Evolutionary conservation across 2,888 invertebrate genomes (phyloP).

Genomic region (Drosophila fungiperda): DNA sequence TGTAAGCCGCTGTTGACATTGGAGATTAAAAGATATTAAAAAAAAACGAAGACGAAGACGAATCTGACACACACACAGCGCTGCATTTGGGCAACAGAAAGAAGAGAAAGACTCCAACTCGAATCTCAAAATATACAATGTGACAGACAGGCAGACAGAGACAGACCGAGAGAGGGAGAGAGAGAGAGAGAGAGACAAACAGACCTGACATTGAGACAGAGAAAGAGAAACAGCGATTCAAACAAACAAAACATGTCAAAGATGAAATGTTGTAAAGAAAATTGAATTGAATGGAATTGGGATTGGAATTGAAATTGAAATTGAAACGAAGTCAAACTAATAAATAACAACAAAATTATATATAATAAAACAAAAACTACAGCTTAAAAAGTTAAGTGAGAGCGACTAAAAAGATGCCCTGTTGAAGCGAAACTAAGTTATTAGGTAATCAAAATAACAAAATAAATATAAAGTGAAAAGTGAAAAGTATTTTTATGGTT

Average conservation of each 20-base stretch:
- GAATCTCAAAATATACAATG: constrained; percentile 52
- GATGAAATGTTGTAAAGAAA: constrained; percentile 79
- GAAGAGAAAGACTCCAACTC: constrained; percentile 38
- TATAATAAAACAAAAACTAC: constrained; percentile 30
- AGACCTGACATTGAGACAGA: constrained; percentile 13
- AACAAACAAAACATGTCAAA: constrained; percentile 75
- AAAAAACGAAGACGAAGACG: constrained; percentile 56
- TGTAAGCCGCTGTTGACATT: constrained; percentile 82
- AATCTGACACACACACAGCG: constrained; percentile 55
- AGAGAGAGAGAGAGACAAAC: constrained; percentile 47
- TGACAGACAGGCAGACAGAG: constrained; percentile 32
- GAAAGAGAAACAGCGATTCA: constrained; percentile 33
- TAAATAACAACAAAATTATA: constrained; percentile 63
- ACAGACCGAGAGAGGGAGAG: constrained; percentile 36
- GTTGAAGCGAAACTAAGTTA: background rate
- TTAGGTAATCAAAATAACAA: background rate
- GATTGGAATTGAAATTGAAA: constrained; percentile 57
- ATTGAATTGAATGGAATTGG: constrained; percentile 72
- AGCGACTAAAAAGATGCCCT: constrained; percentile 7
- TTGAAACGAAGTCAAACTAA: constrained; percentile 64
- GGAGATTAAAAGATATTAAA: constrained; percentile 82
- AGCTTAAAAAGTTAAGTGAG: background rate
- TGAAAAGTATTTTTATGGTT: background rate
- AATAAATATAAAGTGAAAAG: background rate
- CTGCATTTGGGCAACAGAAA: constrained; percentile 48